A percentile compares a stretch with the other conserved stretches of the same genome.
Evolutionary conservation across 1,140 invertebrate genomes (phyloP).

Genomic region (Palaemon carinicauda): DNA sequence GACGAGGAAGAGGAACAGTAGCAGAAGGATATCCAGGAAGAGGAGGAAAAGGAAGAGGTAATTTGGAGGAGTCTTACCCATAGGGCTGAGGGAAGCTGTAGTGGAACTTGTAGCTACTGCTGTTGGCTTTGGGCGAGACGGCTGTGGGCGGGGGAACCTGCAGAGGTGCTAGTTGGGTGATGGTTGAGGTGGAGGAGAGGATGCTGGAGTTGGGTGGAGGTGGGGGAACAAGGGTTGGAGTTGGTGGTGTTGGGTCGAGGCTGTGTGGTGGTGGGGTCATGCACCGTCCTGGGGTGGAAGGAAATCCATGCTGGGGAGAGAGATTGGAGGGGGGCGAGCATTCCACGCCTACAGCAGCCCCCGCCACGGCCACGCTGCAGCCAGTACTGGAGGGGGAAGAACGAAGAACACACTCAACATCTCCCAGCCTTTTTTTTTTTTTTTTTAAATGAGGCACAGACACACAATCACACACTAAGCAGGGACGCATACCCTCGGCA

Average conservation of each 20-base stretch:
- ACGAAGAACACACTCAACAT: constrained; percentile 44
- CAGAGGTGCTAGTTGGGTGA: constrained; percentile 53
- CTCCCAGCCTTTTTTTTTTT: constrained; percentile 32
- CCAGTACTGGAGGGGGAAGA: constrained; percentile 47
- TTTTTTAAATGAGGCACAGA: too few species aligned
- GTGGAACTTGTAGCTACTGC: constrained; percentile 56
- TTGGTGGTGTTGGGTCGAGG: constrained; percentile 49
- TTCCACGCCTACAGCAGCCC: constrained; percentile 47
- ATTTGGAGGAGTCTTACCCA: constrained; percentile 49
- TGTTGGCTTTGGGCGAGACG: constrained; percentile 55
- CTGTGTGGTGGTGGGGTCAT: constrained; percentile 53
- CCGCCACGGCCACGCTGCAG: constrained; percentile 49
- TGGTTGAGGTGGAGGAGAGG: constrained; percentile 50
- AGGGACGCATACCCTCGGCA: too few species aligned
- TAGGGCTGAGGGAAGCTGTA: constrained; percentile 53
- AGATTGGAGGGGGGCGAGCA: constrained; percentile 52
- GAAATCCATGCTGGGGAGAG: constrained; percentile 50
- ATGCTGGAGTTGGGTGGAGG: constrained; percentile 37
- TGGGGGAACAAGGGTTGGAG: constrained; percentile 36
- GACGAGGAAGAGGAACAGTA: too few species aligned
- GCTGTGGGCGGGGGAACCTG: constrained; percentile 49
- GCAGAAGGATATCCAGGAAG: not conserved
- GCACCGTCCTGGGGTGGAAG: constrained; percentile 51
- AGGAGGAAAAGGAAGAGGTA: not conserved
- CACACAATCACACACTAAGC: too few species aligned